Percentiles rank a stretch among this genome's conserved stretches.
phyloP scores from a whole-genome alignment of 2,888 invertebrate genomes.

The Nebria brevicollis region DNA sequence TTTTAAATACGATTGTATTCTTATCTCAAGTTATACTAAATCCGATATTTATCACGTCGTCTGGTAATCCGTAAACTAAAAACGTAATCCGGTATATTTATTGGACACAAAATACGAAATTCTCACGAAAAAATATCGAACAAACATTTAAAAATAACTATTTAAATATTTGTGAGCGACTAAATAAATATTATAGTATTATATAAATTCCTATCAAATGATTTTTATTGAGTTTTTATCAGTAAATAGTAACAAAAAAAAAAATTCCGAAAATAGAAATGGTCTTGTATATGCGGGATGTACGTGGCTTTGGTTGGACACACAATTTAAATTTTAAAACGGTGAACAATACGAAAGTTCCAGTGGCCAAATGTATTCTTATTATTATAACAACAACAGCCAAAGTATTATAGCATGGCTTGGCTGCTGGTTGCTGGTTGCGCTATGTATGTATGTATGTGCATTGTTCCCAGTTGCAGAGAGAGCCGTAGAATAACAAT shows the following conservation, averaged over 20 bases:
- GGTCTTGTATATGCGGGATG: not conserved
- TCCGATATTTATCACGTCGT: not conserved
- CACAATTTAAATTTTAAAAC: not conserved
- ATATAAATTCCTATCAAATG: no score
- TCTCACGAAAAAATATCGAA: not conserved
- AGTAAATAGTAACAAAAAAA: no score
- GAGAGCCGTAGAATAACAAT: not conserved
- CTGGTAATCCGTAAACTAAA: not conserved
- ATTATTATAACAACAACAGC: not conserved
- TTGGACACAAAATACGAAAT: not conserved
- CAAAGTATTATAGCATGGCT: no score
- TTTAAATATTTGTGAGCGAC: no score
- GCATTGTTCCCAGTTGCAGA: not conserved
- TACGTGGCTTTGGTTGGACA: not conserved
- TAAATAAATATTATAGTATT: no score
- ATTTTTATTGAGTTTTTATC: no score
- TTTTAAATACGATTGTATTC: not conserved
- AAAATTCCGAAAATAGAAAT: not conserved
- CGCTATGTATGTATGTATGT: not conserved
- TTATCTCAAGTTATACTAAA: not conserved
- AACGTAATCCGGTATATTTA: not conserved
- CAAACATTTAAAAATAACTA: no score
- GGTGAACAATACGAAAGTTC: slow-evolving; percentile 1
- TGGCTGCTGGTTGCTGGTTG: no score
- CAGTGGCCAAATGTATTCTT: slow-evolving; percentile 1